Percentiles rank a stretch among this genome's conserved stretches.
Conservation (phyloP, 2,797 vertebrate genomes). For the Taeniopygia guttata region DNA sequence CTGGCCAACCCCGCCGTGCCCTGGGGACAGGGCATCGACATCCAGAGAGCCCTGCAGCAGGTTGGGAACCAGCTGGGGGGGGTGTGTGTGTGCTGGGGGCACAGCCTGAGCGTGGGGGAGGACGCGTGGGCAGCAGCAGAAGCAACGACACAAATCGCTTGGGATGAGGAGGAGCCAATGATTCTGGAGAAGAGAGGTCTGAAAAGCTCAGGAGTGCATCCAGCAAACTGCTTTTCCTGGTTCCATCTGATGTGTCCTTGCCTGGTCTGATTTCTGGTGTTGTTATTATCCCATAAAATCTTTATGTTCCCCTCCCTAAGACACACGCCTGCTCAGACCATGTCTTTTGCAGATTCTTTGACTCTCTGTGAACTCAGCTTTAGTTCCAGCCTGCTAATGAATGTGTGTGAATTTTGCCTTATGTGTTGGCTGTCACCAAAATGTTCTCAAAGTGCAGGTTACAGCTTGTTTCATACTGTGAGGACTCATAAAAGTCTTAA, state of each 20-base stretch:
- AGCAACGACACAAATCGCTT: fast-evolving
- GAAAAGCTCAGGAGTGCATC: neutral
- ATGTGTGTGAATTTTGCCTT: conserved; percentile 8
- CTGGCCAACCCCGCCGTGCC: conserved; percentile 97
- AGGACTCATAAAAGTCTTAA: neutral
- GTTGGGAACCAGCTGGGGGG: conserved; percentile 48
- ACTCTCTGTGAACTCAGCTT: neutral
- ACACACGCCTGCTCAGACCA: neutral
- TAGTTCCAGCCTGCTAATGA: conserved; percentile 5
- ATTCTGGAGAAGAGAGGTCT: neutral
- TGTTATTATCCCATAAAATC: neutral
- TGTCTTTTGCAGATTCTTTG: neutral
- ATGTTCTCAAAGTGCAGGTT: neutral
- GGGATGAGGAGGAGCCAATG: neutral
- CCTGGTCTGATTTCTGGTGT: neutral
- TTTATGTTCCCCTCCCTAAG: neutral
- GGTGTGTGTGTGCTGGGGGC: fast-evolving
- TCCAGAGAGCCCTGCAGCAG: conserved; percentile 97
- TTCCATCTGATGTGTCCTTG: neutral
- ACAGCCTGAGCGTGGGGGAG: fast-evolving
- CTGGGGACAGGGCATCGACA: conserved; percentile 98
- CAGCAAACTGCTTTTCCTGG: neutral
- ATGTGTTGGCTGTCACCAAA: neutral
- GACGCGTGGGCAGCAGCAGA: too few relatives aligned
- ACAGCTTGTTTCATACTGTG: conserved; percentile 18